Evolutionary conservation across 2,113 vertebrate species (phyloP), one percentile per base, ranked within the genome.

Genomic region (Tretioscincus oriximinensis): DNA sequence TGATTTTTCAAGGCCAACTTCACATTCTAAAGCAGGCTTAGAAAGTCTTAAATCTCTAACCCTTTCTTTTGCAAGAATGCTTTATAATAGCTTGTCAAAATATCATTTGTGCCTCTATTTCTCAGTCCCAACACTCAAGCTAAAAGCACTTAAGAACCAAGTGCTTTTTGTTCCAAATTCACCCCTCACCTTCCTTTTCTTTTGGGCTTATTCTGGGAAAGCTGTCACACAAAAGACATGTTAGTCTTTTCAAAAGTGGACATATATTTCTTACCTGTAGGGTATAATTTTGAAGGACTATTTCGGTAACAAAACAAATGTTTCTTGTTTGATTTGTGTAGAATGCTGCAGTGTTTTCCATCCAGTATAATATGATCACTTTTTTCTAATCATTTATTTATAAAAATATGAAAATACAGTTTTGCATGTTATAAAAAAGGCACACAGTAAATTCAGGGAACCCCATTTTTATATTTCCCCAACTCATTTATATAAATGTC

Each of bases 81-180:
- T 85, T 73, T 77, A 69, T 45, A 85, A 63, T 64, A 78, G 64
- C 75, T 81, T 78, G 70, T 85, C 80, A 73, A 73, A 51, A 21
- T 31, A 64, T 54, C 49, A 61, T 73, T 54, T 65, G 22, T 29
- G 21, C 22, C 58, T 63, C 54, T 26, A 63, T 71, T 84, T 75
- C 65, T 74, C 76, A 28, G 2, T 6, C 26, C 41, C 9, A 45
- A 77, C 24, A 54, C 65, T 72, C 75, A 79, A 21, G 29, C 14
- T 21, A 77, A 49, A 51, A n/a, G 7, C 63, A 76, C 45, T 86
- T 54, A 58, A 60, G 78, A 76, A 28, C 47, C 41, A 64, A 73
- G 51, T 21, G 60, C 20, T 70, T 74, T 69, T 68, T 66, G 35
- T 35, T 41, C 35, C 41, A 20, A 47, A 21, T 66, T 65, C 67